Percentiles rank a stretch among this genome's conserved stretches.
Conservation (phyloP, 2,888 invertebrate species). For the Merodon equestris region DNA sequence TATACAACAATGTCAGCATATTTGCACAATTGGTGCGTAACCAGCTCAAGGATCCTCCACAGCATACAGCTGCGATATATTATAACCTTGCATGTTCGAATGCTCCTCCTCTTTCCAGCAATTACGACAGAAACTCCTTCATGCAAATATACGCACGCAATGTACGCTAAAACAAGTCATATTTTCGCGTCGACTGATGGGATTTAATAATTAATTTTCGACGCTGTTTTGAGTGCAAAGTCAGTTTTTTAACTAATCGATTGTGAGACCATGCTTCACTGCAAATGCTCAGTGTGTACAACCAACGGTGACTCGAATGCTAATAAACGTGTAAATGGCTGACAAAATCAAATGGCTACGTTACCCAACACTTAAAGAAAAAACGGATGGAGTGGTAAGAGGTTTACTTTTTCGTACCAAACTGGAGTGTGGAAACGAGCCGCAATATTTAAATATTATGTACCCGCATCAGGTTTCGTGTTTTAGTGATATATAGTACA, state of each 20-base stretch:
- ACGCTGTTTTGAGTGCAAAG: no score
- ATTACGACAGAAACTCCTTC: constrained; percentile 37
- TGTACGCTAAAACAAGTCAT: constrained; percentile 9
- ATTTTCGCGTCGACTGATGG: constrained; percentile 41
- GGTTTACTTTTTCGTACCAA: no score
- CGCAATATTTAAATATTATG: no score
- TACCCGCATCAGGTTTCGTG: constrained; percentile 11
- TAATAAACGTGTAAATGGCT: no score
- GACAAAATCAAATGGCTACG: no score
- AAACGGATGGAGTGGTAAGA: no score
- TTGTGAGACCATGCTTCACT: no score
- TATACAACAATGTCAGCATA: not conserved
- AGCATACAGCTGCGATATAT: not conserved
- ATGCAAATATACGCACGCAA: constrained; percentile 29
- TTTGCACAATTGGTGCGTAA: constrained; percentile 20
- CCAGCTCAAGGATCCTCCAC: constrained; percentile 22
- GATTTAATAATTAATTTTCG: constrained; percentile 43
- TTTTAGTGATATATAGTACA: not conserved
- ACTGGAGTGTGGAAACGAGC: no score
- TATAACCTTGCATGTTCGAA: constrained; percentile 16
- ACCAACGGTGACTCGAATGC: no score
- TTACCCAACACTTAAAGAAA: no score
- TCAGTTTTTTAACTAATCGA: no score
- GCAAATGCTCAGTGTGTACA: constrained; percentile 6
- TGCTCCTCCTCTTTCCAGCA: constrained; percentile 1